A percentile compares a stretch with the other conserved stretches of the same genome.
These are phyloP conservation scores for Agapetus fuscipes DNA, from an alignment of 2,888 invertebrate species.

Conservation along the genomic window DNA sequence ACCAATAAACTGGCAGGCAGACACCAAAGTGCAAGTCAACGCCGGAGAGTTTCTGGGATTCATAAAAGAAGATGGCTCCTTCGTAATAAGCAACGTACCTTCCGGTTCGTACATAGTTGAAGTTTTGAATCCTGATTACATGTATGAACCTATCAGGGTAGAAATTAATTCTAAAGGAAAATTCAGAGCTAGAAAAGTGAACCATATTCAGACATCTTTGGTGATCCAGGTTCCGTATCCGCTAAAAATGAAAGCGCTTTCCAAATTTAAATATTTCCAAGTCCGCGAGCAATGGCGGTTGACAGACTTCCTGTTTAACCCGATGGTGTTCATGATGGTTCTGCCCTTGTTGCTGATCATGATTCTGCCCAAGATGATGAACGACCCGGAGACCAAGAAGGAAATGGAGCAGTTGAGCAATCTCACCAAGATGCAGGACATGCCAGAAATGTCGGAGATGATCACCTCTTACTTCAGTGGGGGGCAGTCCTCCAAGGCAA, in stretches of 20 bases:
- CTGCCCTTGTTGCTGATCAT: conserved; percentile 83
- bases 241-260: conserved; percentile 74
- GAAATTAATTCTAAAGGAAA: conserved; percentile 98
- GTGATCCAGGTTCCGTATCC: conserved; percentile 91
- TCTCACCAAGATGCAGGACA: conserved; percentile 70
- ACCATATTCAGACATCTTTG: conserved; percentile 84
- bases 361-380: conserved; percentile 93
- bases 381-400: conserved; percentile 95
- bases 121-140: conserved; percentile 79
- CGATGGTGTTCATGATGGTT: conserved; percentile 98
- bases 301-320: conserved; percentile 92
- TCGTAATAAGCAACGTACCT: conserved; percentile 77
- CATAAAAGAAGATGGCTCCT: conserved; percentile 84
- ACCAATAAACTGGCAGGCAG: conserved; percentile 60
- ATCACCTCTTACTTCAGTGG: conserved; percentile 80
- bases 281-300: conserved; percentile 92
- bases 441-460: conserved; percentile 95
- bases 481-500: conserved; percentile 39
- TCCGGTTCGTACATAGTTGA: conserved; percentile 93
- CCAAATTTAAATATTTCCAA: conserved; percentile 82
- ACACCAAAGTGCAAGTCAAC: conserved; percentile 73
- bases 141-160: conserved; percentile 90
- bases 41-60: conserved; percentile 85
- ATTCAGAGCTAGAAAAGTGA: conserved; percentile 88
- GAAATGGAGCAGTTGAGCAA: conserved; percentile 87